Conservation (phyloP, 2,113 vertebrate genomes). For the Camelus bactrianus region DNA sequence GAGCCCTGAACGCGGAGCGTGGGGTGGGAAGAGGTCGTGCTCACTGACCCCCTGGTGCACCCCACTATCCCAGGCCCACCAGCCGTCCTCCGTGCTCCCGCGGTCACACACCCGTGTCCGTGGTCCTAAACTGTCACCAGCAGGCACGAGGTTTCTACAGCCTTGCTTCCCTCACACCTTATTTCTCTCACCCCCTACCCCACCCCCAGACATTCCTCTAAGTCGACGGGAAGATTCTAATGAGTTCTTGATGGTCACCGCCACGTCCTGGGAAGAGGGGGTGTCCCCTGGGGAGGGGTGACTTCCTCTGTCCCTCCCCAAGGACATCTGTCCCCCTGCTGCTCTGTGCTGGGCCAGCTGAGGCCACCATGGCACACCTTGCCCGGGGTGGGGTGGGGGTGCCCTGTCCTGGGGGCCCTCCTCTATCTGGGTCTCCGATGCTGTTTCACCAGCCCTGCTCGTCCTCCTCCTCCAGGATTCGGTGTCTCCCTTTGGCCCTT, state of each 20-base stretch:
- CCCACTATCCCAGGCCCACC: too few species aligned
- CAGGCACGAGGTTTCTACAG: fast-evolving
- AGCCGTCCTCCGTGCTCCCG: fast-evolving
- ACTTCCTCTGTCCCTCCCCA: not conserved
- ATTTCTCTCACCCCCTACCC: not conserved
- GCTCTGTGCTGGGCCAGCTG: too few species aligned
- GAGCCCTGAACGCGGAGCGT: too few species aligned
- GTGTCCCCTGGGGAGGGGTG: not conserved
- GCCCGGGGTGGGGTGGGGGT: fast-evolving
- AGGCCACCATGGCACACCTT: fast-evolving
- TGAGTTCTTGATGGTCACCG: not conserved
- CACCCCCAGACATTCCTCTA: fast-evolving
- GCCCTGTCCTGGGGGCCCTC: not conserved
- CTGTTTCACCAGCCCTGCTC: fast-evolving
- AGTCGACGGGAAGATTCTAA: not conserved
- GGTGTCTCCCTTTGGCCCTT: not conserved
- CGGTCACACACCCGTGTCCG: fast-evolving
- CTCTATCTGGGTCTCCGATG: fast-evolving
- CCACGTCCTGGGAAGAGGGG: not conserved
- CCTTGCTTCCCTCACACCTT: fast-evolving
- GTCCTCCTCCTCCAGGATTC: not conserved
- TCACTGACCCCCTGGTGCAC: too few species aligned
- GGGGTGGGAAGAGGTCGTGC: not conserved
- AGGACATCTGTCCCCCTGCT: fast-evolving
- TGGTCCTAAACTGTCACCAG: fast-evolving